phyloP scores from a whole-genome alignment of 2,113 vertebrate genomes.

The Alligator mississippiensis region DNA sequence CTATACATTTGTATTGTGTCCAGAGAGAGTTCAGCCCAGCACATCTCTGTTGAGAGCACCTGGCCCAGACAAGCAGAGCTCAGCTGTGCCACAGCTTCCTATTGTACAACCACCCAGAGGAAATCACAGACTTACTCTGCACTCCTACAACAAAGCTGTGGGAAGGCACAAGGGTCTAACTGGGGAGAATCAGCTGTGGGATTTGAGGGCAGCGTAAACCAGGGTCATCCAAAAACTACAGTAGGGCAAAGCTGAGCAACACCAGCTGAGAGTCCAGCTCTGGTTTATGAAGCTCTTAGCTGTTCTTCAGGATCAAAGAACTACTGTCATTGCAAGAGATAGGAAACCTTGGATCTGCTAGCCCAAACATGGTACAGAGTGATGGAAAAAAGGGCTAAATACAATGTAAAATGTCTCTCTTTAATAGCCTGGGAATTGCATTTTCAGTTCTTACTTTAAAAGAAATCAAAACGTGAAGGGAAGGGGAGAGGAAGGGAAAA shows the following conservation, averaged over 20 bases:
- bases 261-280: neutral
- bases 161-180: neutral
- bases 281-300: neutral
- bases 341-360: neutral
- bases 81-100: neutral
- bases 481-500: neutral
- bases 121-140: neutral
- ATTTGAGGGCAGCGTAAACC: neutral
- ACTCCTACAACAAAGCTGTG: too few relatives aligned
- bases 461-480: constrained; percentile 20
- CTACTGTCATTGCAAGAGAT: neutral
- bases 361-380: rapidly evolving
- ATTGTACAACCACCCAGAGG: neutral
- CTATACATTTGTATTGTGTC: neutral
- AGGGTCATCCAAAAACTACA: neutral
- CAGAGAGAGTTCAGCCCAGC: too few relatives aligned
- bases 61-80: too few relatives aligned
- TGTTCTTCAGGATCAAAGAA: neutral
- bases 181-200: neutral
- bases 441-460: constrained; percentile 3
- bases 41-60: too few relatives aligned
- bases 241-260: too few relatives aligned
- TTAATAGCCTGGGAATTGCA: constrained; percentile 59
- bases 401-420: constrained; percentile 44
- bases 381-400: constrained; percentile 30